Base-by-base conservation (phyloP, 1,140 invertebrate species). In the Trichonephila clavipes region DNA sequence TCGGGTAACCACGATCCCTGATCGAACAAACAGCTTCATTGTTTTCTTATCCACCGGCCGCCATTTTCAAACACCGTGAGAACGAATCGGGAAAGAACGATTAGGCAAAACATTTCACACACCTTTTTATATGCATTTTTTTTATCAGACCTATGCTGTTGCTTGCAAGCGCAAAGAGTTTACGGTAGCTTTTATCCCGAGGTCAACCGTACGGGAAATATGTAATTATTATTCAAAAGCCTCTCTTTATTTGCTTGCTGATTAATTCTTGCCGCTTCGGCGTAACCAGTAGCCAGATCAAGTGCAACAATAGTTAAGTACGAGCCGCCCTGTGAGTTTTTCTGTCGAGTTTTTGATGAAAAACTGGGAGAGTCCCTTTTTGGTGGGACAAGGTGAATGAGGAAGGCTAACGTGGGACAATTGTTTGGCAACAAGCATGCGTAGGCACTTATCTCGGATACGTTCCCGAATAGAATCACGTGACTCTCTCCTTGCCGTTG, bases 21-120 rank as follows among this genome's bases (percentile, higher is more conserved):
- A 77, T 77, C 51, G 72, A 77, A 77, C 72, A 77, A 77, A 77
- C 34, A 77, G 72, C 72, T 77, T 77, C 72, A 77, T 77, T 77
- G 72, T 77, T 77, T 77, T 77, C 72, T 28, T 77, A 14, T 77
- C 28, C 72, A 34, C 28, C 28, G 34, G 72, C 18, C 72, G 72
- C 72, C 72, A 77, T 77, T 77, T 77, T 77, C 72, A 28, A 77
- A 77, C 72, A 77, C 72, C 72, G 72, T 77, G 72, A 77, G 72
- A 77, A 77, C 72, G 72, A 77, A 12, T 77, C 72, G 28, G 14
- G 18, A 28, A 77, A 77, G 34, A 77, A 77, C 72, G 72, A 77
- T 77, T 77, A 77, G 18, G 72, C 72, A 40, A 40, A 64, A 77
- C 72, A 34, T 77, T 28, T 34, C 72, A 77, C 72, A 77, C 72